Base-by-base conservation (phyloP, 2,797 vertebrate genomes). In the Acrossocheilus fasciatus region DNA sequence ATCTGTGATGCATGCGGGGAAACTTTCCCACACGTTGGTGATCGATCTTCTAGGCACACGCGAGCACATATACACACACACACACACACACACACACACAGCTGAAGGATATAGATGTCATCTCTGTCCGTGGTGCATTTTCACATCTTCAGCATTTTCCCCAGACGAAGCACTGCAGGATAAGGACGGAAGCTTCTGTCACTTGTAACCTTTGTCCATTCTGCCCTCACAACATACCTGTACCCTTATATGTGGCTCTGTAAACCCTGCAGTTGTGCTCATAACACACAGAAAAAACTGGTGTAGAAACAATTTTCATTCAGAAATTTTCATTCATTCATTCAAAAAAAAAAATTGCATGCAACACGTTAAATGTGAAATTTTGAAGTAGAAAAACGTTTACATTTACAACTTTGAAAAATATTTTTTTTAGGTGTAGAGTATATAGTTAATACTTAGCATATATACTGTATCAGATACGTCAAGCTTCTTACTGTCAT, bases 121-220 rank as follows among this genome's bases (percentile, higher is more conserved):
- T 89, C 57, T 83, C 77, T 76, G 75, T 34, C 73, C 62, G 41
- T 72, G 39, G 4, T 73, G 73, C 69, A 52, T 85, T 87, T 83
- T 84, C 57, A 78, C 68, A 43, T 86, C 84, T 86, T 86, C 88
- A 89, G 86, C 89, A 87, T 68, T 89, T 89, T 84, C 77, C 30
- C 30, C 50, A 80, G 69, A 86, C 69, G 69, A 81, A 83, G 72
- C 73, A 34, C 83, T 76, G 88, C 85, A 82, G 83, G 82, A 89
- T 77, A 83, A 85, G 34, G 41, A 88, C 4, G 14, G 80, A 87
- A n/a, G 68, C 59, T 77, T 41, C 59, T 69, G 68, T 86, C 89
- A 88, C 70, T 73, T 84, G 12, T 81, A 57, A 84, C 84, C 54
- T 68, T 52, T 85, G 54, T 87, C 41, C 81, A 76, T 57, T 26